Percentiles rank a stretch among this genome's conserved stretches.
phyloP scores from a whole-genome alignment of 1,140 invertebrate species.

The Adoxophyes honmai region DNA sequence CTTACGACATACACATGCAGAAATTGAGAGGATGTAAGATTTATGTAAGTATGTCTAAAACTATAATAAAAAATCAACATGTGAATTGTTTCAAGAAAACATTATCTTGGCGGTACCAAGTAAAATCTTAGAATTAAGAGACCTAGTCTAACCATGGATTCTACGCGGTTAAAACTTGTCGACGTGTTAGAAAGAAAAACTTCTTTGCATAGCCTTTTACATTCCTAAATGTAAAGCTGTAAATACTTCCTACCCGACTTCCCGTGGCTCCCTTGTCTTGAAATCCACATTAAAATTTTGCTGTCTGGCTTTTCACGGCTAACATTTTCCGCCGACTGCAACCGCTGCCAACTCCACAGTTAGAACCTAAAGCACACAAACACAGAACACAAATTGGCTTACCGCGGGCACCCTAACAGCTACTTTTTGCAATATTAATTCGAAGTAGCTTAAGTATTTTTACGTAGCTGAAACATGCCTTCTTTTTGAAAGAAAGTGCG shows the following conservation, averaged over 20 bases:
- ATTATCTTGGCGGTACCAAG: too few relatives aligned
- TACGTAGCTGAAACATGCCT: conserved; percentile 36
- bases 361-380: conserved; percentile 31
- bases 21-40: too few relatives aligned
- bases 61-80: too few relatives aligned
- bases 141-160: too few relatives aligned
- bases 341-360: conserved; percentile 19
- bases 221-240: neutral
- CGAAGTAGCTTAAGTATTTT: conserved; percentile 49
- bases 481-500: conserved; percentile 22
- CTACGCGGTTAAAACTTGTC: too few relatives aligned
- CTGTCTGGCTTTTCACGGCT: conserved; percentile 19
- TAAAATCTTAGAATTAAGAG: too few relatives aligned
- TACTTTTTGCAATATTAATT: conserved; percentile 63
- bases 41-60: too few relatives aligned
- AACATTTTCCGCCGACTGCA: conserved; percentile 40
- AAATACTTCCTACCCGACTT: conserved; percentile 4
- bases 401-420: conserved; percentile 27
- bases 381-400: conserved; percentile 32
- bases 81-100: too few relatives aligned
- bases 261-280: conserved; percentile 8
- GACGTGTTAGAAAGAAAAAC: too few relatives aligned
- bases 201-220: too few relatives aligned
- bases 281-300: conserved; percentile 14
- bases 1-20: too few relatives aligned